phyloP scores from a whole-genome alignment of 2,888 invertebrate species.

The Phorcus lineatus region DNA sequence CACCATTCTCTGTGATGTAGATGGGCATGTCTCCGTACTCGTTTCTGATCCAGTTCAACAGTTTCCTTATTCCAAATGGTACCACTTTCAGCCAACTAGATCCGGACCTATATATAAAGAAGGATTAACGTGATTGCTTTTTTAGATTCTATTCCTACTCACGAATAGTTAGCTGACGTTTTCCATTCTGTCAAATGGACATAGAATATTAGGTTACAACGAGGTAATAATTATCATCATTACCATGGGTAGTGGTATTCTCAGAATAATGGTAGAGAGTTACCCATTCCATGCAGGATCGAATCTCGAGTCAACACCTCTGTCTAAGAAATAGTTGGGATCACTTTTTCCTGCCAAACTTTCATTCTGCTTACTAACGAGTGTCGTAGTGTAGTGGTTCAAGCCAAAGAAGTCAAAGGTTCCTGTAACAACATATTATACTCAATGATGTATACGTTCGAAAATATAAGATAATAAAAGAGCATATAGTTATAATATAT shows the following conservation, averaged over 20 bases:
- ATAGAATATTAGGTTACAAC: too few species aligned
- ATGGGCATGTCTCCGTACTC: slow-evolving; percentile 42
- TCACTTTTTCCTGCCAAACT: slow-evolving; percentile 31
- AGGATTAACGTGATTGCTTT: too few species aligned
- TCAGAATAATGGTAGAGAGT: too few species aligned
- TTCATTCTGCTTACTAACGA: slow-evolving; percentile 34
- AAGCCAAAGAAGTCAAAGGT: slow-evolving; percentile 85
- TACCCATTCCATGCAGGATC: slow-evolving; percentile 46
- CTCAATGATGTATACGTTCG: too few species aligned
- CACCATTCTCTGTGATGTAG: slow-evolving; percentile 59
- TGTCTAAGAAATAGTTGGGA: slow-evolving; percentile 55
- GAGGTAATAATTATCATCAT: too few species aligned
- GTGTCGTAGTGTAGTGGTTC: slow-evolving; percentile 82
- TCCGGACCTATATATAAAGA: slow-evolving; percentile 26
- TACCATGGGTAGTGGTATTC: too few species aligned
- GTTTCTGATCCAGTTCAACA: slow-evolving; percentile 45
- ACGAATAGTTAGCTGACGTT: too few species aligned
- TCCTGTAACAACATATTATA: too few species aligned
- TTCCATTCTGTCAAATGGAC: too few species aligned
- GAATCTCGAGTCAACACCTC: slow-evolving; percentile 41
- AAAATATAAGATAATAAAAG: too few species aligned
- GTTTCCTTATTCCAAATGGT: slow-evolving; percentile 46
- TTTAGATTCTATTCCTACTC: too few species aligned
- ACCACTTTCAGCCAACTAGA: slow-evolving; percentile 39
- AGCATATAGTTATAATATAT: too few species aligned